These are phyloP conservation scores for Sphaerodactylus townsendi DNA, from an alignment of 2,113 vertebrate species.

Conservation along the genomic window DNA sequence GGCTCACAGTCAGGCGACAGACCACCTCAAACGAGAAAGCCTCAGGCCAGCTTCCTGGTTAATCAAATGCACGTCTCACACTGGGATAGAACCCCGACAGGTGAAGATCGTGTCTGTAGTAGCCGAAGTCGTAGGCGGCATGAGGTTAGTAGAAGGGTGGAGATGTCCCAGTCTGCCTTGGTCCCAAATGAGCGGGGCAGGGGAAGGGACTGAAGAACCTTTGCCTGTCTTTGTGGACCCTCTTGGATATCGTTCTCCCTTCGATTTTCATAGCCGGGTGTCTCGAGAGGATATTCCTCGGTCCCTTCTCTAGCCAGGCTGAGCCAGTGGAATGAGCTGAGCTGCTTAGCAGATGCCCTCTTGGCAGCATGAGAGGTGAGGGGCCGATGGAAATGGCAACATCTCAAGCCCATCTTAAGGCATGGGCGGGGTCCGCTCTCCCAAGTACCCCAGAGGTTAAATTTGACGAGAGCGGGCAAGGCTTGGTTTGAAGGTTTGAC, in stretches of 20 bases:
- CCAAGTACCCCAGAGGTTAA: too few relatives aligned
- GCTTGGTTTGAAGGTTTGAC: not conserved
- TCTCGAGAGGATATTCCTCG: not conserved
- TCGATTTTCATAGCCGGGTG: not conserved
- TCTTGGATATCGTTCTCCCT: not conserved
- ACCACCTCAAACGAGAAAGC: too few relatives aligned
- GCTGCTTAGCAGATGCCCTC: not conserved
- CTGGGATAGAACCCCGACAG: fast-evolving
- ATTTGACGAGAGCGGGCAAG: too few relatives aligned
- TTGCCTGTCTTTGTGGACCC: too few relatives aligned
- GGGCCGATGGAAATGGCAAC: not conserved
- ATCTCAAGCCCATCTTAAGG: not conserved
- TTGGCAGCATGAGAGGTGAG: not conserved
- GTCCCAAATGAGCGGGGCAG: not conserved
- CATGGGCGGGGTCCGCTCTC: not conserved
- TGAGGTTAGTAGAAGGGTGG: not conserved
- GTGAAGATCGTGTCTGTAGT: fast-evolving
- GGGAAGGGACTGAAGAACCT: not conserved
- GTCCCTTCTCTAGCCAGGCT: not conserved
- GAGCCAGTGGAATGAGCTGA: not conserved
- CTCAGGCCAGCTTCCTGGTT: too few relatives aligned
- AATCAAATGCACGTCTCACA: fast-evolving
- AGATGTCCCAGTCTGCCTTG: not conserved
- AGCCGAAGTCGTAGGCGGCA: not conserved
- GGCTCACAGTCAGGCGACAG: too few relatives aligned